phyloP scores from a whole-genome alignment of 2,113 vertebrate species.

The Pachyramphus minor region DNA sequence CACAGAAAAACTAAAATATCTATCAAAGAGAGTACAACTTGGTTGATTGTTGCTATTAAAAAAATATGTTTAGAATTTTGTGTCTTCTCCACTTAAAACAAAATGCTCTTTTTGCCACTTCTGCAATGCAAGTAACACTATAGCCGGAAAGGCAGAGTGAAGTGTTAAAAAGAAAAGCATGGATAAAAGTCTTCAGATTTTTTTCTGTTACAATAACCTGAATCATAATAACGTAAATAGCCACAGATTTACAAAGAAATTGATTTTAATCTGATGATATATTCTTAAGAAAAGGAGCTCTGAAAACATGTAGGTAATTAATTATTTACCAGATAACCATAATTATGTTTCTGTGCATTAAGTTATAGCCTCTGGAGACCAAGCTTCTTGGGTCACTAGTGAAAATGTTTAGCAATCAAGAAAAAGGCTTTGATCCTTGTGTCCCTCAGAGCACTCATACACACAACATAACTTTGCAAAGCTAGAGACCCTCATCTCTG shows the following conservation, averaged over 20 bases:
- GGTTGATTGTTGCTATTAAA: not conserved
- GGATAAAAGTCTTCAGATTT: not conserved
- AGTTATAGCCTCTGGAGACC: not conserved
- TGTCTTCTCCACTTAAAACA: not conserved
- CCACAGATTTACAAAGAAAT: not conserved
- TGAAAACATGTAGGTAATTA: not conserved
- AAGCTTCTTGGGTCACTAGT: not conserved
- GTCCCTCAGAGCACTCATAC: not conserved
- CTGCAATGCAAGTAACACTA: not conserved
- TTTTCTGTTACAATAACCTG: not conserved
- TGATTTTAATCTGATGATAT: not conserved
- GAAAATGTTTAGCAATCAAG: not conserved
- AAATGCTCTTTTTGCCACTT: not conserved
- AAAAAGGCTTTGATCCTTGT: not conserved
- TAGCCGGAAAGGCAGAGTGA: not conserved
- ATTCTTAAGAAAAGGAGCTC: not conserved
- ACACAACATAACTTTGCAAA: not conserved
- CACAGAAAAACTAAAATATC: not conserved
- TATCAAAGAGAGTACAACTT: not conserved
- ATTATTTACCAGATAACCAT: slow-evolving; percentile 43
- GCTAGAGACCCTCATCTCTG: not conserved
- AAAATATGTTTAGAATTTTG: not conserved
- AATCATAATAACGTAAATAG: not conserved
- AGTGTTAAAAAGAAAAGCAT: not conserved
- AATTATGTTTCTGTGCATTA: not conserved